Percentiles rank a stretch among this genome's conserved stretches.
Evolutionary conservation across 1,140 invertebrate genomes (phyloP).

Genomic region (Saxidomus purpurata): DNA sequence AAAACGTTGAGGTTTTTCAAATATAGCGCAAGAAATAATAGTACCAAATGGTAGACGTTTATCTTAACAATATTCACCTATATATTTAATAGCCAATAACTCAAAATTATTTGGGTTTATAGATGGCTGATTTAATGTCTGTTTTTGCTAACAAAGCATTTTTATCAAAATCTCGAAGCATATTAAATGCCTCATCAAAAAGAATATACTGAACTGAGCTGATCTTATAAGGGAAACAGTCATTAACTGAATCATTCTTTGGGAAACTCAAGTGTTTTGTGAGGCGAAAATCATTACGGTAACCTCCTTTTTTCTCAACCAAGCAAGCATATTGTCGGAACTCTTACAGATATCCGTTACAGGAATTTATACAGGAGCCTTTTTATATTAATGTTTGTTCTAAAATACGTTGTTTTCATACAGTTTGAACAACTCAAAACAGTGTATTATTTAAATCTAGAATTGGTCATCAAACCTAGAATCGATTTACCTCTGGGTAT

Average conservation of each 20-base stretch:
- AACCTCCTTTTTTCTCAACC: background rate
- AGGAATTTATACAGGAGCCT: too few species aligned
- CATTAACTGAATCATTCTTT: slow-evolving; percentile 48
- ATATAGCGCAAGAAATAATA: slow-evolving; percentile 4
- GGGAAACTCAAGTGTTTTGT: slow-evolving; percentile 60
- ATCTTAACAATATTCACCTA: too few species aligned
- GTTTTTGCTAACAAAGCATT: slow-evolving; percentile 29
- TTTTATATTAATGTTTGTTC: too few species aligned
- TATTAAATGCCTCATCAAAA: slow-evolving; percentile 64
- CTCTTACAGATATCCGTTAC: too few species aligned
- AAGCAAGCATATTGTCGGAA: too few species aligned
- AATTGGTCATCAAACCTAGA: too few species aligned
- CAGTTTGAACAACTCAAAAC: too few species aligned
- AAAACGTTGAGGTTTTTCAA: too few species aligned
- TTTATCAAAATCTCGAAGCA: slow-evolving; percentile 56
- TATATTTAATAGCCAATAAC: slow-evolving; percentile 19
- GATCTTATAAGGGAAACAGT: slow-evolving; percentile 59
- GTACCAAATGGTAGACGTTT: slow-evolving; percentile 34
- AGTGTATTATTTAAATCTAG: too few species aligned
- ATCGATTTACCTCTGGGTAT: too few species aligned
- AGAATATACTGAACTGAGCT: slow-evolving; percentile 63
- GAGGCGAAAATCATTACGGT: slow-evolving; percentile 29
- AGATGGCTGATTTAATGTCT: slow-evolving; percentile 56
- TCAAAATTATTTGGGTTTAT: slow-evolving; percentile 14
- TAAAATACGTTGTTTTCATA: too few species aligned